Evolutionary conservation across 92 coral and sea anemone species (phyloP).

Genomic region (Zoanthus sociatus): DNA sequence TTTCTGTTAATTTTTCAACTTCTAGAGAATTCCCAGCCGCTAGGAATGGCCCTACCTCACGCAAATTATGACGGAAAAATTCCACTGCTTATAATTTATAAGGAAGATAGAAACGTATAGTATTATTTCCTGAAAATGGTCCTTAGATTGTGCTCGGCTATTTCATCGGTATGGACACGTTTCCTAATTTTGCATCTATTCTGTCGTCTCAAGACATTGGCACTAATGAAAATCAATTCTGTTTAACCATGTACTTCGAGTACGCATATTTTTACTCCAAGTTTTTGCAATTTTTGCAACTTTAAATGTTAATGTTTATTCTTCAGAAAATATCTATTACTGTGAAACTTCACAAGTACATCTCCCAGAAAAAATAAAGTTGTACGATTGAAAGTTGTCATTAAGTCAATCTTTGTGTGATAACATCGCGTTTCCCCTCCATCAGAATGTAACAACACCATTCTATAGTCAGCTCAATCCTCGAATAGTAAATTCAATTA

Average conservation of each 20-base stretch:
- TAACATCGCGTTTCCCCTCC: not conserved
- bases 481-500: too few relatives aligned
- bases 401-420: not conserved
- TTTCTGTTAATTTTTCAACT: too few relatives aligned
- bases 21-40: too few relatives aligned
- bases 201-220: not conserved
- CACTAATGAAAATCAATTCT: not conserved
- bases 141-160: not conserved
- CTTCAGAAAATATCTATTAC: not conserved
- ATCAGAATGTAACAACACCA: too few relatives aligned
- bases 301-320: slow-evolving; percentile 3
- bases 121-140: too few relatives aligned
- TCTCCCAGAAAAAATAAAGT: not conserved
- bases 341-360: not conserved
- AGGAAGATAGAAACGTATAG: too few relatives aligned
- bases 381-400: not conserved
- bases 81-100: too few relatives aligned
- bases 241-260: not conserved
- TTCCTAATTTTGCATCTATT: not conserved
- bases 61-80: too few relatives aligned
- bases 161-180: not conserved
- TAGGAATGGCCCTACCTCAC: too few relatives aligned
- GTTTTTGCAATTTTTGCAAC: not conserved
- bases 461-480: too few relatives aligned
- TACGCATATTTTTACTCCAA: not conserved